Conservation (phyloP, 1,140 invertebrate genomes). For the Gryllus bimaculatus region DNA sequence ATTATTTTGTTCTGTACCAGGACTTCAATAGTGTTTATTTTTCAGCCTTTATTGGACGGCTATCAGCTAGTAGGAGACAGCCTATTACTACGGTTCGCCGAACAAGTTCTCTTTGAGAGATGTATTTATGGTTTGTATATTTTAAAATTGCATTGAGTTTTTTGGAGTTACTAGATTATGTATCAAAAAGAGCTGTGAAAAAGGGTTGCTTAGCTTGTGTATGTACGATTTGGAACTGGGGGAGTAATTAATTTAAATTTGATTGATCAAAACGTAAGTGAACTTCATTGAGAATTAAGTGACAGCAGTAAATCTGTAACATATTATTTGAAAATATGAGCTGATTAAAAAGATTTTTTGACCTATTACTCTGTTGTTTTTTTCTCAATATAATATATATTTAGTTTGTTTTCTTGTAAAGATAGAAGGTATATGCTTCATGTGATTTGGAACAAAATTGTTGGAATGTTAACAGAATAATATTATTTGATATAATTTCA, state of each 20-base stretch:
- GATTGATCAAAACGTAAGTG: not conserved
- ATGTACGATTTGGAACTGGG: not conserved
- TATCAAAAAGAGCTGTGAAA: not conserved
- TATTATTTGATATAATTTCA: not conserved
- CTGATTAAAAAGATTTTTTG: no score
- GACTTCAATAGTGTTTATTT: not conserved
- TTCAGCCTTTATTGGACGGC: not conserved
- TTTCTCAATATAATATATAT: not conserved
- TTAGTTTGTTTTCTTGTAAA: not conserved
- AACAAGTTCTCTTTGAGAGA: not conserved
- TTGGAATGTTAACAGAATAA: not conserved
- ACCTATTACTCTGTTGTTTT: not conserved
- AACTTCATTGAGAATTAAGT: no score
- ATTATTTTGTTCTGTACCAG: not conserved
- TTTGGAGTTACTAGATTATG: not conserved
- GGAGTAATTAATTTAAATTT: not conserved
- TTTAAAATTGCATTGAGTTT: not conserved
- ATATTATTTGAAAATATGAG: no score
- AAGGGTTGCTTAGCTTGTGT: not conserved
- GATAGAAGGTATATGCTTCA: not conserved
- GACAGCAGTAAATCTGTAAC: no score
- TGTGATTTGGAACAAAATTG: not conserved
- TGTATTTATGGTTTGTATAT: not conserved
- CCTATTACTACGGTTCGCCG: not conserved
- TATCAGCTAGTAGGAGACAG: slow-evolving; percentile 11